Base-by-base conservation (phyloP, 2,113 vertebrate species). In the Oryzias curvinotus region DNA sequence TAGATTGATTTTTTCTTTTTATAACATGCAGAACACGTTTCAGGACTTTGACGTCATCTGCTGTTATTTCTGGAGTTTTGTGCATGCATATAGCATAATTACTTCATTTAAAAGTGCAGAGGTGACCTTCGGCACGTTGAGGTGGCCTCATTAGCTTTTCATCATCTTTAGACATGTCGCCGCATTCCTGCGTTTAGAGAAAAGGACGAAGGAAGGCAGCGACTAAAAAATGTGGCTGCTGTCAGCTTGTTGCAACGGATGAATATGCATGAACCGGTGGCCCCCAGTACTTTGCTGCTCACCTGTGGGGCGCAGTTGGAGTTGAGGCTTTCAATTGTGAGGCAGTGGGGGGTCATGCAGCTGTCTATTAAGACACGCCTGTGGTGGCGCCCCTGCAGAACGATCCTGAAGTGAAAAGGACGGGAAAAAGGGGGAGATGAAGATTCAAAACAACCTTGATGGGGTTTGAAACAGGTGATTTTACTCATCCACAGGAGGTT, bases 221-320 rank as follows among this genome's bases (percentile, higher is more conserved):
- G 56, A 0, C 68, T 78, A 76, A 72, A 36, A 86, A 76, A 69
- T 81, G 74, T 43, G 44, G 47, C 47, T 55, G 68, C 67, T 79
- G 67, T 80, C 75, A 83, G 56, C 57, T 66, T 52, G 44, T 12
- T 19, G 36, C 47, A 42, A 1, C 10, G 6, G n/a, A 88, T 90
- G 81, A 90, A 89, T 90, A 90, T 90, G 83, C 61, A 90, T 87
- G 68, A 81, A 26, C 25, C 30, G 42, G 13, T 63, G 67, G 68
- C 79, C 77, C 51, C 54, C 30, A 73, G 78, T 79, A 71, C 68
- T 72, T 62, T 68, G 72, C 62, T 71, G 75, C 76, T 87, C 77
- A 80, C 77, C 76, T 79, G 83, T 15, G 47, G 68, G 58, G 67
- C 79, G 23, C 84, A 74, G 82, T 67, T 1, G 69, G 86, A 60